Evolutionary conservation across 2,113 vertebrate genomes (phyloP), one percentile per base, ranked within the genome.

Genomic region (Proteles cristata): DNA sequence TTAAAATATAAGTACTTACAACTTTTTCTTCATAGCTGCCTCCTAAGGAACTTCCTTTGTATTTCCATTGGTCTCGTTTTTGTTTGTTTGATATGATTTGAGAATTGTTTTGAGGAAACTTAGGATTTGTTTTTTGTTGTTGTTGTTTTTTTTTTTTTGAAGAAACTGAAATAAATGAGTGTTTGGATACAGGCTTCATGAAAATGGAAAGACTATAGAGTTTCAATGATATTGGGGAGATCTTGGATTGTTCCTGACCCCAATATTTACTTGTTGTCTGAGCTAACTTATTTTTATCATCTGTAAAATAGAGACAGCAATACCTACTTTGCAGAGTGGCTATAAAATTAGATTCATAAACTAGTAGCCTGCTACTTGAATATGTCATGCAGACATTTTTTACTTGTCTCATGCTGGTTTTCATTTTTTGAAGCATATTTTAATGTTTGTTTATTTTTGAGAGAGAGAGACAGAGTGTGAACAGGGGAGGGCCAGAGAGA

Each of bases 31-130:
- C 39, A 28, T 74, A 48, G 55, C 19, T 88, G 6, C 68, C 15
- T 76, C 19, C 71, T 87, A 77, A 65, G 35, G 66, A 88, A 16
- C 0, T 88, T 93, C 9, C 19, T 81, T 74, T 83, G 31, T 86
- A 63, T 12, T 69, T 7, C 2, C 21, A 31, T 17, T 65, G 31
- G 31, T 33, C 23, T 83, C 39, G 6, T 45, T 94, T 94, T 7
- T 83, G 95, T 69, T 91, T 84, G 39, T 68, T 91, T 90, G 4
- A 19, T 89, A 58, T 43, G 87, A 7, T 93, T 71, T 90, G 43
- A 92, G 45, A 43, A 3, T 45, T 76, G 10, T 93, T 97, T 84
- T 79, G 89, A 90, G 86, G 80, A 39, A 94, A 79, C 11, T 5
- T 8, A 43, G 25, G 3, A 94, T 66, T 65, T 11, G 43, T 80